Conservation (phyloP, 1,140 invertebrate species). For the Eciton burchellii region DNA sequence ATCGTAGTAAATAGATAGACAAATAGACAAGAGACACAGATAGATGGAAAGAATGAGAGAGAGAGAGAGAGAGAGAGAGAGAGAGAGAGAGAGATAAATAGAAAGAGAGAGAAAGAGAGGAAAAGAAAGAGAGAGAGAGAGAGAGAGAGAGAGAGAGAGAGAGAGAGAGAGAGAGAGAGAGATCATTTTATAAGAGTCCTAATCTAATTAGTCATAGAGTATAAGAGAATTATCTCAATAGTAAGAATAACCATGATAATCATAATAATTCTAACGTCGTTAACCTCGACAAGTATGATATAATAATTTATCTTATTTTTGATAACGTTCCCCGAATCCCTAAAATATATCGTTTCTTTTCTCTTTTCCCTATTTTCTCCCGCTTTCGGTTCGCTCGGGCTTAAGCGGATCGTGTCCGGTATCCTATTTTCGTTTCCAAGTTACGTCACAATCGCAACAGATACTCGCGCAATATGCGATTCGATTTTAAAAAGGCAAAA, state of each 20-base stretch:
- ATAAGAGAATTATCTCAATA: conserved; percentile 75
- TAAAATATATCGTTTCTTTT: conserved; percentile 5
- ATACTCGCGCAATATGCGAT: conserved; percentile 11
- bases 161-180: conserved; percentile 37
- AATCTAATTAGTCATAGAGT: conserved; percentile 78
- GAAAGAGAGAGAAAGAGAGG: conserved; percentile 4
- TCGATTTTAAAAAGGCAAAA: conserved; percentile 6
- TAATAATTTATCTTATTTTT: conserved; percentile 69
- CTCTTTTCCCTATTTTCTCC: not conserved
- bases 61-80: not conserved
- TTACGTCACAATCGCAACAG: conserved; percentile 7
- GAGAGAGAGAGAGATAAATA: conserved; percentile 58
- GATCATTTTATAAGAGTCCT: conserved; percentile 72
- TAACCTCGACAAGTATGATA: conserved; percentile 72
- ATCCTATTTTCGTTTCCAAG: conserved; percentile 7
- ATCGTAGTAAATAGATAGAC: not conserved
- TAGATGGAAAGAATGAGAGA: not conserved
- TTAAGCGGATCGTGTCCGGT: conserved; percentile 34
- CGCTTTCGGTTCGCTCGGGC: not conserved
- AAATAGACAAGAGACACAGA: conserved; percentile 5
- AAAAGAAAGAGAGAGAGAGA: conserved; percentile 11
- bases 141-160: conserved; percentile 13
- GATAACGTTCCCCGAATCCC: conserved; percentile 55
- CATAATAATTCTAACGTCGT: conserved; percentile 76
- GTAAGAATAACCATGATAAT: conserved; percentile 77